A percentile compares a stretch with the other conserved stretches of the same genome.
These are phyloP conservation scores for Heliconius hewitsoni DNA, from an alignment of 1,140 invertebrate genomes.

Conservation along the genomic window DNA sequence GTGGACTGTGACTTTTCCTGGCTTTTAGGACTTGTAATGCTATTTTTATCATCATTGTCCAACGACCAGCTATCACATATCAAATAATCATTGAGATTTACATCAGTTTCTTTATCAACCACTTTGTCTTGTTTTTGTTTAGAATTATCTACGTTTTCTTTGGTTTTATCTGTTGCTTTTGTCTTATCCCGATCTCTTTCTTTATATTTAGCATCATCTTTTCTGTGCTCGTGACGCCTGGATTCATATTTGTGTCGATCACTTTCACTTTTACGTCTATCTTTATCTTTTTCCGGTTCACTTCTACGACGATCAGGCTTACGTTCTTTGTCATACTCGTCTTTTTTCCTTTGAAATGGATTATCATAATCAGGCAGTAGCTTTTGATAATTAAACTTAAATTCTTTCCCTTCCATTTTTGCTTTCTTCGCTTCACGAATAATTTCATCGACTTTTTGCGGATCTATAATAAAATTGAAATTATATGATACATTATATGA, in stretches of 20 bases:
- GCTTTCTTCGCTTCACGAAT: constrained; percentile 73
- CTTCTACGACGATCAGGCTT: constrained; percentile 39
- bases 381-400: constrained; percentile 74
- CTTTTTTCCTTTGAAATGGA: constrained; percentile 71
- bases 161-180: constrained; percentile 42
- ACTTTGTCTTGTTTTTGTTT: constrained; percentile 35
- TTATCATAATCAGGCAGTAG: constrained; percentile 72
- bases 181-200: constrained; percentile 47
- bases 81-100: constrained; percentile 71
- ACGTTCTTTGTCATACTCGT: constrained; percentile 49
- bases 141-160: constrained; percentile 35
- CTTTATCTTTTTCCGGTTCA: constrained; percentile 39
- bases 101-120: constrained; percentile 60
- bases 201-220: constrained; percentile 53
- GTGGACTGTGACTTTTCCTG: constrained; percentile 44
- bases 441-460: constrained; percentile 70
- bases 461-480: constrained; percentile 54
- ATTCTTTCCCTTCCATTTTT: constrained; percentile 64
- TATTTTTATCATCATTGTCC: constrained; percentile 70
- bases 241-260: constrained; percentile 45
- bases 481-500: neutral
- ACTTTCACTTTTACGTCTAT: constrained; percentile 48
- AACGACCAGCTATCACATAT: constrained; percentile 78
- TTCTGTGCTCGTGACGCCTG: constrained; percentile 55
- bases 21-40: constrained; percentile 54